Conservation (phyloP, 2,113 vertebrate species). For the Embiotoca jacksoni region DNA sequence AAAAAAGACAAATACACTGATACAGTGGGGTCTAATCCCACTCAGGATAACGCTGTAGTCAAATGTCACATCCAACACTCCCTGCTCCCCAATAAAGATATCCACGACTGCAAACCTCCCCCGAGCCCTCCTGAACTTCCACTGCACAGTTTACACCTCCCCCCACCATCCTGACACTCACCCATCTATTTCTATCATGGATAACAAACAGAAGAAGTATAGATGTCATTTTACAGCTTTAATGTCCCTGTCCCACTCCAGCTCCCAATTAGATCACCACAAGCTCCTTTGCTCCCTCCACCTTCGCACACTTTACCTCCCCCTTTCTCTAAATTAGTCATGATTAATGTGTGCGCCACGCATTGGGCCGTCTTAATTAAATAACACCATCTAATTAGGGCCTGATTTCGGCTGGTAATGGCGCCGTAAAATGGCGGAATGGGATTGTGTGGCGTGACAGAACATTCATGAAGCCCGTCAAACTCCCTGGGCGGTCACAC, state of each 20-base stretch:
- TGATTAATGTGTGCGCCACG: slow-evolving; percentile 88
- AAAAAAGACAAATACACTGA: slow-evolving; percentile 64
- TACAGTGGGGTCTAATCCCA: slow-evolving; percentile 72
- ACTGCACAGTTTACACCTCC: neutral
- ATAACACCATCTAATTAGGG: slow-evolving; percentile 90
- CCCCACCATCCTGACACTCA: neutral
- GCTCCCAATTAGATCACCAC: slow-evolving; percentile 21
- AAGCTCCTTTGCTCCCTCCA: slow-evolving; percentile 11
- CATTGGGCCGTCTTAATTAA: slow-evolving; percentile 90
- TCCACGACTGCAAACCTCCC: slow-evolving; percentile 28
- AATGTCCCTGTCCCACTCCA: slow-evolving; percentile 16
- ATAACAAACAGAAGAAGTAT: slow-evolving; percentile 17
- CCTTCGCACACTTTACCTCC: slow-evolving; percentile 36
- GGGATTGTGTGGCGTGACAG: slow-evolving; percentile 60
- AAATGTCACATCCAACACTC: slow-evolving; percentile 60
- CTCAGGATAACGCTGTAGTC: slow-evolving; percentile 53
- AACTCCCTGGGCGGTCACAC: slow-evolving; percentile 69
- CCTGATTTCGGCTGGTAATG: slow-evolving; percentile 87
- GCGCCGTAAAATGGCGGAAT: slow-evolving; percentile 74
- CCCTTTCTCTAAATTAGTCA: slow-evolving; percentile 80
- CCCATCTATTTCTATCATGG: slow-evolving; percentile 5
- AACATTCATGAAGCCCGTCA: slow-evolving; percentile 61
- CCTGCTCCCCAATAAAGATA: slow-evolving; percentile 42
- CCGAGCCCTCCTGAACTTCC: neutral
- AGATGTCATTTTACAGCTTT: slow-evolving; percentile 17